A percentile compares a stretch with the other conserved stretches of the same genome.
These are phyloP conservation scores for Globodera rostochiensis DNA, from an alignment of 1,140 invertebrate species.

Conservation along the genomic window DNA sequence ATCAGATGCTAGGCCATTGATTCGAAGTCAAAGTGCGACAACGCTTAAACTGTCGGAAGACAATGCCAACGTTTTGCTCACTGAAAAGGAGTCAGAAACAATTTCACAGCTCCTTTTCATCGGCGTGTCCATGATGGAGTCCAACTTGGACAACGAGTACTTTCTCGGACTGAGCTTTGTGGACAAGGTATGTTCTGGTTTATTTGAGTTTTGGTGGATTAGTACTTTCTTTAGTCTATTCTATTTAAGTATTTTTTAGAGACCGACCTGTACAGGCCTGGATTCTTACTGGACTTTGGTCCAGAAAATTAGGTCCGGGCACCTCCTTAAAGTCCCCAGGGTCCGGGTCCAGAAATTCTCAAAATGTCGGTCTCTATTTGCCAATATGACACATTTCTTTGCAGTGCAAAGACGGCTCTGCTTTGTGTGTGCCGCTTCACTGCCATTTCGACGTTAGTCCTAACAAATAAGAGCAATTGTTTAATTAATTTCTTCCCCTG, in stretches of 20 bases:
- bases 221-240: too few species aligned
- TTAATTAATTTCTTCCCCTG: not conserved
- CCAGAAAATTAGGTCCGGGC: too few species aligned
- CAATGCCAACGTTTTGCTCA: conserved; percentile 71
- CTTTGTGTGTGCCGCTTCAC: conserved; percentile 40
- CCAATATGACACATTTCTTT: not conserved
- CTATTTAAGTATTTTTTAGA: too few species aligned
- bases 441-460: conserved; percentile 51
- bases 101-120: conserved; percentile 94
- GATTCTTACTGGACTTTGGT: too few species aligned
- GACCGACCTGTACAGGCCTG: too few species aligned
- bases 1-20: not conserved
- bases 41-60: conserved; percentile 76
- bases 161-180: conserved; percentile 74
- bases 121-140: conserved; percentile 88
- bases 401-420: conserved; percentile 46
- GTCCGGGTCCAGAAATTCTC: too few species aligned
- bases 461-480: conserved; percentile 3
- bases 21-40: conserved; percentile 75
- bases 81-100: conserved; percentile 82
- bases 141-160: conserved; percentile 97
- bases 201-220: conserved; percentile 68
- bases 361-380: too few species aligned
- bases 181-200: conserved; percentile 40
- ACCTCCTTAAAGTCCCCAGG: too few species aligned